Percentiles rank a stretch among this genome's conserved stretches.
phyloP scores from a whole-genome alignment of 2,797 vertebrate species.

The Sebastes umbrosus region DNA sequence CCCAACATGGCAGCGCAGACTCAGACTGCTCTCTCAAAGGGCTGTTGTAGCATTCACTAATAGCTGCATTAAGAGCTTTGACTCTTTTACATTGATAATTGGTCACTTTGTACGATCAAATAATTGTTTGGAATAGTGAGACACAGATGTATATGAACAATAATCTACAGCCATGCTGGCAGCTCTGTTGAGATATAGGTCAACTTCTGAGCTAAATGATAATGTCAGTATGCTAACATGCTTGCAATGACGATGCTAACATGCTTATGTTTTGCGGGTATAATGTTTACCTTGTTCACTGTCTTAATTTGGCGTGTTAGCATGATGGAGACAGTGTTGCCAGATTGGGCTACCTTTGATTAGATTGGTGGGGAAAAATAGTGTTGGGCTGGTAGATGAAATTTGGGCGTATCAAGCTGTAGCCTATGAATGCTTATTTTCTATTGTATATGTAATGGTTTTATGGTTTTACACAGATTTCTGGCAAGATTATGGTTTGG shows the following conservation, averaged over 20 bases:
- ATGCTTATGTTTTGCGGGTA: neutral
- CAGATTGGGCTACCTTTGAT: no score
- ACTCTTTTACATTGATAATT: neutral
- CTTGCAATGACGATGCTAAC: neutral
- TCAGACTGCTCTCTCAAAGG: neutral
- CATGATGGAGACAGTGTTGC: neutral
- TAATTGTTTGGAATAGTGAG: neutral
- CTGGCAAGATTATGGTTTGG: no score
- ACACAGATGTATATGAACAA: neutral
- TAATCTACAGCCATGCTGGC: neutral
- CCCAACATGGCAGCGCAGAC: neutral
- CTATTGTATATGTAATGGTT: no score
- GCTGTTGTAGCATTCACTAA: neutral
- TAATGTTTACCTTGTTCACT: no score
- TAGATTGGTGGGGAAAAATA: no score
- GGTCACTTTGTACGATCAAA: neutral
- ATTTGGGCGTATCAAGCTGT: no score
- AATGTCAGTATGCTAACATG: neutral
- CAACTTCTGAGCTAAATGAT: neutral
- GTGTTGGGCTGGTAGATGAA: no score
- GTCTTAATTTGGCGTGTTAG: neutral
- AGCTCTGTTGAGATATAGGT: neutral
- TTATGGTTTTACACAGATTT: no score
- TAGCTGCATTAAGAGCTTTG: neutral
- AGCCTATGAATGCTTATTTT: no score